Conservation (phyloP, 2,797 vertebrate species). For the Staurois parvus region DNA sequence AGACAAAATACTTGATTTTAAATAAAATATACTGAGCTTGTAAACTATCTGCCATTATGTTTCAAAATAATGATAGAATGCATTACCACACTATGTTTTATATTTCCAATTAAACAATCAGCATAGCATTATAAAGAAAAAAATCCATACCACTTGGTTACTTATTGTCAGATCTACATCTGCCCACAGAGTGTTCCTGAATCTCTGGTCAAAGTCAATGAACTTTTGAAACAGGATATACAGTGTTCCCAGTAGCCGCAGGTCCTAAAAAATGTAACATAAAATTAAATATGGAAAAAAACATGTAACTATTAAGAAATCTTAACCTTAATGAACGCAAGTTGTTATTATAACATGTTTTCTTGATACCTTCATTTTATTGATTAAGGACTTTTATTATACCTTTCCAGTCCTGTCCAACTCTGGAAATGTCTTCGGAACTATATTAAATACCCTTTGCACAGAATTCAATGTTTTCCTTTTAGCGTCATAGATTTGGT, state of each 20-base stretch:
- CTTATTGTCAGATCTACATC: constrained; percentile 45
- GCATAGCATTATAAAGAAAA: not conserved
- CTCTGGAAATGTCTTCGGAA: constrained; percentile 57
- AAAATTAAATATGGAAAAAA: not conserved
- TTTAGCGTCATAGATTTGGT: constrained; percentile 51
- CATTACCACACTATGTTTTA: not conserved
- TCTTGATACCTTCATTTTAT: too few relatives aligned
- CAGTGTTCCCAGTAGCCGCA: constrained; percentile 54
- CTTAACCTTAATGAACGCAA: not conserved
- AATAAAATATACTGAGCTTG: not conserved
- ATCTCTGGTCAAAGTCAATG: constrained; percentile 57
- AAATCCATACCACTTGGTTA: constrained; percentile 50
- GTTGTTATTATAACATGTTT: constrained; percentile 16
- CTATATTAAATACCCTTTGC: constrained; percentile 58
- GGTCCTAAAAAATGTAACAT: constrained; percentile 38
- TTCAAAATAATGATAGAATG: not conserved
- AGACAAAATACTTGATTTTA: not conserved
- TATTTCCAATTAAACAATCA: not conserved
- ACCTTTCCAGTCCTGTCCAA: constrained; percentile 62
- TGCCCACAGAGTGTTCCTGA: constrained; percentile 58
- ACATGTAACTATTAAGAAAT: not conserved
- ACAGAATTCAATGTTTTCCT: constrained; percentile 57
- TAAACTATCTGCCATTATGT: not conserved
- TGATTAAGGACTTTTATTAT: not conserved
- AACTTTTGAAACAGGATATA: constrained; percentile 62